Evolutionary conservation across 2,113 vertebrate genomes (phyloP).

Genomic region (Rhinoderma darwinii): DNA sequence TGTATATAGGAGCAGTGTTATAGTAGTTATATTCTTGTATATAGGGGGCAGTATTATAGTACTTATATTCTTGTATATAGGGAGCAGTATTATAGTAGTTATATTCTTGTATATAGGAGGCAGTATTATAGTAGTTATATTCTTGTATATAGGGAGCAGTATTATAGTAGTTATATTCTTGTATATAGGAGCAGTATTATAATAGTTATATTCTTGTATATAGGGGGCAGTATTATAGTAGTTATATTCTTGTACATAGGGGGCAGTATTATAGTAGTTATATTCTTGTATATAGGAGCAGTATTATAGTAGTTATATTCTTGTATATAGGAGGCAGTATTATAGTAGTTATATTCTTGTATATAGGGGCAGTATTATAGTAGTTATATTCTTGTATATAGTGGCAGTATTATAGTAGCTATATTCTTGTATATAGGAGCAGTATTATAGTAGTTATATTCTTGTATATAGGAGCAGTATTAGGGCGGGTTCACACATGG

Average conservation of each 20-base stretch:
- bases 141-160: neutral
- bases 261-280: too few relatives aligned
- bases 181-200: neutral
- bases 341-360: conserved; percentile 4
- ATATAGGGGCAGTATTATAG: conserved; percentile 5
- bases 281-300: too few relatives aligned
- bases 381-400: conserved; percentile 2
- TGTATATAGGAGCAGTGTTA: neutral
- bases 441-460: conserved; percentile 11
- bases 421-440: neutral
- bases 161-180: conserved; percentile 6
- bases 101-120: neutral
- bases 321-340: neutral
- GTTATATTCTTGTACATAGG: neutral
- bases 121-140: neutral
- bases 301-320: conserved; percentile 1
- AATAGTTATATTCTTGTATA: neutral
- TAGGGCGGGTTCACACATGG: too few relatives aligned
- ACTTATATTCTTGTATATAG: conserved; percentile 9
- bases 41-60: conserved; percentile 5
- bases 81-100: neutral
- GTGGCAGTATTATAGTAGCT: conserved; percentile 3
- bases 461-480: neutral
- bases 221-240: neutral
- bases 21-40: conserved; percentile 8